phyloP scores from a whole-genome alignment of 2,888 invertebrate genomes.

The Xanthorhoe designata region DNA sequence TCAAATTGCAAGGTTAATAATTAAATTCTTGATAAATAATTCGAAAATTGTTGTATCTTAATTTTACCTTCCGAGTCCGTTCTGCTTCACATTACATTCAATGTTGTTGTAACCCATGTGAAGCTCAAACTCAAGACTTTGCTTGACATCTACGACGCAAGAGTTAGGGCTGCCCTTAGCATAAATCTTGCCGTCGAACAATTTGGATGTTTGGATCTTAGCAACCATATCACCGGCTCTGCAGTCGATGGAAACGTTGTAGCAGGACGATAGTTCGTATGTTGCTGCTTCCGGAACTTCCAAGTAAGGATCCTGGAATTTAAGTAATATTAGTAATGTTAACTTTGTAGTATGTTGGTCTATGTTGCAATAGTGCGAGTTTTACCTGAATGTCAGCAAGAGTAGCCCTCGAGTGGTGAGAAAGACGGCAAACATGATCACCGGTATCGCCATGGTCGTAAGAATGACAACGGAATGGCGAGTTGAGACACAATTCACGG shows the following conservation, averaged over 20 bases:
- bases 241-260: conserved; percentile 97
- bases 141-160: conserved; percentile 95
- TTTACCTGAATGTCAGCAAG: conserved; percentile 93
- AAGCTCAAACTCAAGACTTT: conserved; percentile 95
- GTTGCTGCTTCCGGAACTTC: conserved; percentile 96
- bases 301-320: conserved; percentile 91
- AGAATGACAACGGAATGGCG: conserved; percentile 95
- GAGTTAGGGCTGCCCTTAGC: conserved; percentile 97
- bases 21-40: not conserved
- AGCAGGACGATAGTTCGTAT: conserved; percentile 96
- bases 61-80: conserved; percentile 90
- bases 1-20: conserved; percentile 2
- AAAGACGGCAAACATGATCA: conserved; percentile 96
- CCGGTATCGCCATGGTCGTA: conserved; percentile 97
- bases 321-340: conserved; percentile 1
- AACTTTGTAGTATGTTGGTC: not conserved
- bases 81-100: conserved; percentile 96
- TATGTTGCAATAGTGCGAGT: not conserved
- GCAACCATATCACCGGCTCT: conserved; percentile 97
- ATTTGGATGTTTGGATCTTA: conserved; percentile 94
- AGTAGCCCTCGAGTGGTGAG: conserved; percentile 95
- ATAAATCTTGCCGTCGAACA: conserved; percentile 97
- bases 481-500: conserved; percentile 94
- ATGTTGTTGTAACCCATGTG: conserved; percentile 96
- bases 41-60: conserved; percentile 10